A percentile compares a stretch with the other conserved stretches of the same genome.
These are phyloP conservation scores for Anthrax anthrax DNA, from an alignment of 2,888 invertebrate species.

Conservation along the genomic window DNA sequence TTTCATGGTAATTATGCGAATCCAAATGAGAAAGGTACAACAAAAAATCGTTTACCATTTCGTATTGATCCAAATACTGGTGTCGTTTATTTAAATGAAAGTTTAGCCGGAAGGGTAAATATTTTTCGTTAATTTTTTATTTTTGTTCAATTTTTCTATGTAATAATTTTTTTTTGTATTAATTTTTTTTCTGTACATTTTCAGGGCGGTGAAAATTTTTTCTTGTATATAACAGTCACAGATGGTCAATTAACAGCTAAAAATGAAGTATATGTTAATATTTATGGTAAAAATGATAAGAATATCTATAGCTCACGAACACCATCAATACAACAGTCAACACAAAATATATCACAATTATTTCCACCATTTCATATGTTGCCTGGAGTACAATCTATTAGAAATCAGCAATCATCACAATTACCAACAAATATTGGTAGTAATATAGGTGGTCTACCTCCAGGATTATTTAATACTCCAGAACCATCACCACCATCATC, in stretches of 20 bases:
- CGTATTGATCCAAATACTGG: conserved; percentile 60
- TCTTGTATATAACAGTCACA: conserved; percentile 51
- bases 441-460: conserved; percentile 2
- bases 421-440: conserved; percentile 14
- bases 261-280: conserved; percentile 51
- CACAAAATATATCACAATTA: conserved; percentile 26
- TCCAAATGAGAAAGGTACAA: conserved; percentile 14
- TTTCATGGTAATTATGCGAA: conserved; percentile 21
- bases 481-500: conserved; percentile 17
- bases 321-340: conserved; percentile 26
- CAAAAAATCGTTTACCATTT: conserved; percentile 45
- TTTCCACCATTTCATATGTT: conserved; percentile 29
- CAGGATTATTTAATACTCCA: background rate
- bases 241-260: conserved; percentile 51
- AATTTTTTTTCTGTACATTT: conserved; percentile 22
- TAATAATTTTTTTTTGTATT: background rate
- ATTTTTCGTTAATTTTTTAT: background rate
- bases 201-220: conserved; percentile 52
- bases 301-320: conserved; percentile 21
- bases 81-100: conserved; percentile 64
- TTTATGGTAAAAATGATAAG: conserved; percentile 26
- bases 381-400: conserved; percentile 29
- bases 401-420: conserved; percentile 16
- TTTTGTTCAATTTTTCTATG: background rate
- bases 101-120: conserved; percentile 59